These are phyloP conservation scores for Actias luna DNA, from an alignment of 2,888 invertebrate species.

Conservation along the genomic window DNA sequence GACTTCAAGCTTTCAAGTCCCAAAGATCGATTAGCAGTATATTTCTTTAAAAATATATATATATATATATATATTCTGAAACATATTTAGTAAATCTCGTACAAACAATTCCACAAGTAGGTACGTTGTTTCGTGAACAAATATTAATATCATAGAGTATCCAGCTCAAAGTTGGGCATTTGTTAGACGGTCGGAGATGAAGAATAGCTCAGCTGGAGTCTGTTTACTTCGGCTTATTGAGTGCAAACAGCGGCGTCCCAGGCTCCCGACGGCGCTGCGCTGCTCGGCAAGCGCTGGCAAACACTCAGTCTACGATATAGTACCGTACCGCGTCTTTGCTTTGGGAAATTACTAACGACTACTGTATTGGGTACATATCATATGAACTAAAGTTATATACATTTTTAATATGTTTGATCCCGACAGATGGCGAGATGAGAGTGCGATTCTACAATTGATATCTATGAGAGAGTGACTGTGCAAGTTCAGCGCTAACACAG, in stretches of 20 bases:
- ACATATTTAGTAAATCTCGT: conserved; percentile 1
- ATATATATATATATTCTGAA: background rate
- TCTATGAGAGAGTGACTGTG: too few species aligned
- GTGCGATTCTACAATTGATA: too few species aligned
- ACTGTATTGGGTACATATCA: background rate
- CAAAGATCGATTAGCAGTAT: background rate
- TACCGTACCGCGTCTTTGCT: conserved; percentile 33
- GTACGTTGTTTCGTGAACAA: conserved; percentile 9
- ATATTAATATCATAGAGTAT: conserved; percentile 15
- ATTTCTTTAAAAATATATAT: background rate
- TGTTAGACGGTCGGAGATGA: conserved; percentile 25
- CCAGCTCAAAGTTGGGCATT: conserved; percentile 10
- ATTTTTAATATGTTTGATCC: too few species aligned
- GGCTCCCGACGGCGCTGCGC: conserved; percentile 27
- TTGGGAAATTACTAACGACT: conserved; percentile 42
- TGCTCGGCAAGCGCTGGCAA: conserved; percentile 32
- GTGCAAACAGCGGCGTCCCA: conserved; percentile 49
- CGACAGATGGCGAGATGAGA: too few species aligned
- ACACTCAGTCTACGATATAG: conserved; percentile 31
- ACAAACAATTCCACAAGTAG: conserved; percentile 7
- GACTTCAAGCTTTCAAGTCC: background rate
- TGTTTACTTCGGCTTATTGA: conserved; percentile 64
- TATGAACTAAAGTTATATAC: background rate
- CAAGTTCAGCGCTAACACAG: too few species aligned
- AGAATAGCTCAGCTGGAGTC: conserved; percentile 42